Conservation (phyloP, 2,113 vertebrate genomes). For the Xenopus tropicalis region UCB_Xtro_10.0 CM004444.2:95304501-95305000, state of each 20-base stretch:
- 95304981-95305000: neutral
- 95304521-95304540: too few species aligned
- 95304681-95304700: slow-evolving; percentile 29
- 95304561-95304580: too few species aligned
- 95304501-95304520: too few species aligned
- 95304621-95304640: too few species aligned
- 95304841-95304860: neutral
- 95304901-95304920: neutral
- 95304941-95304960: neutral
- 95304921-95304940: neutral
- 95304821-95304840: slow-evolving; percentile 7
- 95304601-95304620: too few species aligned
- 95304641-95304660: too few species aligned
- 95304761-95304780: slow-evolving; percentile 34
- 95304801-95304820: slow-evolving; percentile 12
- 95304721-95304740: slow-evolving; percentile 24
- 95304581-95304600: too few species aligned
- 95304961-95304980: neutral
- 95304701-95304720: slow-evolving; percentile 41
- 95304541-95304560: too few species aligned
- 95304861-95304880: slow-evolving; percentile 7
- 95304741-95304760: slow-evolving; percentile 29
- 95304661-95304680: neutral
- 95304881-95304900: slow-evolving; percentile 3
- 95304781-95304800: slow-evolving; percentile 24